These are phyloP conservation scores for Toxotes jaculatrix DNA, from an alignment of 2,113 vertebrate genomes.

Conservation along the genomic window DNA sequence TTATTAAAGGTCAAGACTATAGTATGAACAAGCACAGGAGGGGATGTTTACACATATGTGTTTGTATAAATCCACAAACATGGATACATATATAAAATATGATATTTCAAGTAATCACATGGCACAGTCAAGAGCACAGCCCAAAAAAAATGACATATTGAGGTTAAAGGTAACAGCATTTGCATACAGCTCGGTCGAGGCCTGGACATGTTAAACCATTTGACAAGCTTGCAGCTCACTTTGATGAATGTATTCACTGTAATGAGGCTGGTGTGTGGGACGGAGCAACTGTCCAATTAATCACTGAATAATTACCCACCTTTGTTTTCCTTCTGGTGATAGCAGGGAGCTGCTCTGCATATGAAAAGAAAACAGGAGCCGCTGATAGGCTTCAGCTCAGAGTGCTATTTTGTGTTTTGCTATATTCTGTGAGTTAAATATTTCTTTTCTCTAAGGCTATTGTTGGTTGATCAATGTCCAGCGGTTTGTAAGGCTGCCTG, in stretches of 20 bases:
- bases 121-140: not conserved
- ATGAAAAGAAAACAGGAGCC: conserved; percentile 61
- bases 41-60: too few relatives aligned
- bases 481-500: conserved; percentile 24
- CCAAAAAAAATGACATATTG: not conserved
- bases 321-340: conserved; percentile 55
- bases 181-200: conserved; percentile 19
- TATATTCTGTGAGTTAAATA: conserved; percentile 57
- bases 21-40: not conserved
- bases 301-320: conserved; percentile 59
- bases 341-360: conserved; percentile 56
- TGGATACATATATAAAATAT: not conserved
- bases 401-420: conserved; percentile 25
- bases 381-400: conserved; percentile 53
- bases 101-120: not conserved
- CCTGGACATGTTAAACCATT: conserved; percentile 58
- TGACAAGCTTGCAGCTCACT: conserved; percentile 32
- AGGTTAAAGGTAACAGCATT: conserved; percentile 49
- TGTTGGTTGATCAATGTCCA: conserved; percentile 67
- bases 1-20: conserved; percentile 3
- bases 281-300: conserved; percentile 63
- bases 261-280: conserved; percentile 2
- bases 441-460: conserved; percentile 58
- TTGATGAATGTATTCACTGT: conserved; percentile 21
- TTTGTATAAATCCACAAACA: too few relatives aligned